A percentile compares a stretch with the other conserved stretches of the same genome.
Conservation (phyloP, 2,888 invertebrate genomes). For the Platycnemis pennipes region DNA sequence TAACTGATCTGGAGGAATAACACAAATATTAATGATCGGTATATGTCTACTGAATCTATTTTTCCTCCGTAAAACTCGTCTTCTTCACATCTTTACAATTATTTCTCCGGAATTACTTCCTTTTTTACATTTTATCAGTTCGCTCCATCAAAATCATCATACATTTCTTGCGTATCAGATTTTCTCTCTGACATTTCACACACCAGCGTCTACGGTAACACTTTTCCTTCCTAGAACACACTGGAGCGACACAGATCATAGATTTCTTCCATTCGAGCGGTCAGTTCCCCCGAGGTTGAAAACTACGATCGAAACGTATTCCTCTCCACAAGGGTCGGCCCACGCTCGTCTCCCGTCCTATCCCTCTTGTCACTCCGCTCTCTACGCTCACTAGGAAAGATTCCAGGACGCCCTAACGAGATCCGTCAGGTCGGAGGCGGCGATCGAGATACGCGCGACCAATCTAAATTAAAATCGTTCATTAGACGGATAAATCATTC, state of each 20-base stretch:
- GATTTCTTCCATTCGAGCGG: background rate
- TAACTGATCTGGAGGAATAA: too few species aligned
- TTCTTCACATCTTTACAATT: too few species aligned
- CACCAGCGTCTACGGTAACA: background rate
- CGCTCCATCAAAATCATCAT: too few species aligned
- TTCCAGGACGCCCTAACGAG: background rate
- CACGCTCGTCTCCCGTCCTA: background rate
- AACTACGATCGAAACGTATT: background rate
- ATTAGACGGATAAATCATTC: background rate
- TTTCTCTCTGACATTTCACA: too few species aligned
- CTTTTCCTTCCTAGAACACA: background rate
- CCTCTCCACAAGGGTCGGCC: background rate
- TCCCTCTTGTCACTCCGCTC: background rate
- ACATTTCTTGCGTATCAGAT: too few species aligned
- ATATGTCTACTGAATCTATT: too few species aligned
- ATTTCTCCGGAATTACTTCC: too few species aligned
- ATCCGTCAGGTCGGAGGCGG: background rate
- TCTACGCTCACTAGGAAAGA: background rate
- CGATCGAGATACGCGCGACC: background rate
- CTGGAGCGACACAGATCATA: background rate
- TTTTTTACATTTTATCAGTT: too few species aligned
- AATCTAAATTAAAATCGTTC: slow-evolving; percentile 22
- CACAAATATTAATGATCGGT: too few species aligned
- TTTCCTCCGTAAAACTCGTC: too few species aligned
- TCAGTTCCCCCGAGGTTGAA: background rate